Evolutionary conservation across 1,140 invertebrate species (phyloP), one percentile per base, ranked within the genome.

Genomic region (Sinonovacula constricta): DNA sequence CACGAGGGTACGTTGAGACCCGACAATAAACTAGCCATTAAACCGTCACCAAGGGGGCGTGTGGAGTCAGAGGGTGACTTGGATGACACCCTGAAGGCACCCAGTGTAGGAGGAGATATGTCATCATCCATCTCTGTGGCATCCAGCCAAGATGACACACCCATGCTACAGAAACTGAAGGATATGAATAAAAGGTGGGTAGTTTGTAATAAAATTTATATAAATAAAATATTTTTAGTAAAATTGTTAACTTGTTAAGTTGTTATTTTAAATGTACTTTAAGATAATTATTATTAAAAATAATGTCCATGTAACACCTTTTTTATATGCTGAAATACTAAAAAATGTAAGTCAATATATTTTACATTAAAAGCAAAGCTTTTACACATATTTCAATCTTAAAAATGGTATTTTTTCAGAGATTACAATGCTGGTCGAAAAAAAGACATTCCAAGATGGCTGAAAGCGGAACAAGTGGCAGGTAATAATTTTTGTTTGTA

Each of bases 131-230:
- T 81, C 30, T 68, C 80, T 22, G 56, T 81, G 22, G 65, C 78
- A 49, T 77, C 84, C 22, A 84, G 74, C 65, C 62, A 84, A 30
- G 79, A 81, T 68, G 85, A 86, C 57, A 82, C 79, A 22, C 81
- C 87, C 18, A 84, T 89, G 79, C 75, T 89, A 60, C 86, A 89
- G 60, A 83, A 86, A 71, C 81, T 89, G 2, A 88, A 87, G 68
- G 80, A 85, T 63, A 88, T 89, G 80, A 86, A 84, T 39, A 81
- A 83, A 18, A 88, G 80, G 88, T 89, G 60, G 86, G 84, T 79
- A 22, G 28, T 3, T 2, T 68, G 65, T n/a, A n/a, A n/a, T n/a
- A n/a, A n/a, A n/a, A n/a, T n/a, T n/a, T n/a, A n/a, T n/a, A n/a
- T n/a, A n/a, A n/a, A n/a, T n/a, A n/a, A n/a, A n/a, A n/a, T n/a